phyloP scores from a whole-genome alignment of 2,113 vertebrate genomes.

The Atrichornis clamosus region DNA sequence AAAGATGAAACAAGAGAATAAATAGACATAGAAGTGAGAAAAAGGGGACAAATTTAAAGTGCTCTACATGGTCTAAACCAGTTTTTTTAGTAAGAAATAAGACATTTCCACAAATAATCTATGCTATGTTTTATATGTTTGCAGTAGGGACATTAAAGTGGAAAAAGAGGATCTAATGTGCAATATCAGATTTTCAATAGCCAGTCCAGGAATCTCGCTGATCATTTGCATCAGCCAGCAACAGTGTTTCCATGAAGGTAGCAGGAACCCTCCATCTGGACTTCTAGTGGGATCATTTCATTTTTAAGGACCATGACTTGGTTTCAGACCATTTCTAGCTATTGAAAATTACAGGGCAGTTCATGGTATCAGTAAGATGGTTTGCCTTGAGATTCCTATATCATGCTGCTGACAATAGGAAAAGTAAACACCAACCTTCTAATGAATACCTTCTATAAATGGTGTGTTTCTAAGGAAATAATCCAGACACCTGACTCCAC shows the following conservation, averaged over 20 bases:
- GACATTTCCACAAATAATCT: neutral
- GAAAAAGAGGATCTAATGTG: neutral
- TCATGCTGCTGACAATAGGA: neutral
- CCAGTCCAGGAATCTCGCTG: neutral
- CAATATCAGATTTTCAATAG: neutral
- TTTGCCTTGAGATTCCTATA: neutral
- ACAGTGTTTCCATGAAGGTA: neutral
- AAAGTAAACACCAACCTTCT: neutral
- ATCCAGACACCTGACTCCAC: neutral
- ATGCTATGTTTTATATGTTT: neutral
- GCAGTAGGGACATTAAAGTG: neutral
- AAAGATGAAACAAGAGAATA: neutral
- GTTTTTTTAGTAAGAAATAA: neutral
- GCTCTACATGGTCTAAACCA: neutral
- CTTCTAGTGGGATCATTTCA: neutral
- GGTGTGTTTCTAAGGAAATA: neutral
- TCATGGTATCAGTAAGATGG: neutral
- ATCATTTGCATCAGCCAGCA: neutral
- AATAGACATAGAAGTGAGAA: neutral
- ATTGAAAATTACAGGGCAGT: neutral
- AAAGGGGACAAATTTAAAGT: neutral
- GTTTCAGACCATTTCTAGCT: neutral
- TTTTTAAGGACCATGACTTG: neutral
- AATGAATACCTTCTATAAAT: neutral
- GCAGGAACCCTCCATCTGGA: neutral